Percentiles rank a stretch among this genome's conserved stretches.
Evolutionary conservation across 2,113 vertebrate species (phyloP).

Genomic region (Phyllostomus discolor): DNA sequence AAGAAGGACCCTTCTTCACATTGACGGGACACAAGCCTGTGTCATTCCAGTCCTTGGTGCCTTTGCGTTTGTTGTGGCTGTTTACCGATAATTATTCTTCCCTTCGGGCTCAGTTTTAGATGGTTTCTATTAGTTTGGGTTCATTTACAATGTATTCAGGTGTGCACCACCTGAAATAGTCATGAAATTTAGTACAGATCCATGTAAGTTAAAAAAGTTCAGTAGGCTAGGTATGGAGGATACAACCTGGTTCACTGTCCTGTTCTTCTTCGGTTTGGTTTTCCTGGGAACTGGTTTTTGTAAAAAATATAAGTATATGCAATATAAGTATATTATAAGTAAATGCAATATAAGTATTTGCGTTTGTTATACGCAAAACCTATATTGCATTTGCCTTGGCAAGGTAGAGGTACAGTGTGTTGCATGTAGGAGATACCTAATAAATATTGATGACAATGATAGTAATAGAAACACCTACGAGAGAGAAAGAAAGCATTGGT

Average conservation of each 20-base stretch:
- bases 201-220: background rate
- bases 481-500: background rate
- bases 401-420: background rate
- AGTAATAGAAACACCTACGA: background rate
- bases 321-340: too few species aligned
- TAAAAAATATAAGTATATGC: background rate
- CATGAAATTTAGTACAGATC: background rate
- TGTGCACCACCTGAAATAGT: background rate
- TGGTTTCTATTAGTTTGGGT: background rate
- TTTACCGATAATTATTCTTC: background rate
- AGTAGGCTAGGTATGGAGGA: background rate
- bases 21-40: background rate
- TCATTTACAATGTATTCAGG: background rate
- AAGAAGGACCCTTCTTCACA: background rate
- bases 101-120: background rate
- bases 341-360: too few species aligned
- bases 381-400: background rate
- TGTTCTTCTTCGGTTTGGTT: background rate
- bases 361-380: background rate
- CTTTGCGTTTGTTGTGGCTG: background rate
- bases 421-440: background rate
- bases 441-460: background rate
- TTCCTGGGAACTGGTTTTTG: background rate
- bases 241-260: background rate
- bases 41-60: background rate